Base-by-base conservation (phyloP, 2,888 invertebrate species). In the Lasioglossum oenotherae region DNA sequence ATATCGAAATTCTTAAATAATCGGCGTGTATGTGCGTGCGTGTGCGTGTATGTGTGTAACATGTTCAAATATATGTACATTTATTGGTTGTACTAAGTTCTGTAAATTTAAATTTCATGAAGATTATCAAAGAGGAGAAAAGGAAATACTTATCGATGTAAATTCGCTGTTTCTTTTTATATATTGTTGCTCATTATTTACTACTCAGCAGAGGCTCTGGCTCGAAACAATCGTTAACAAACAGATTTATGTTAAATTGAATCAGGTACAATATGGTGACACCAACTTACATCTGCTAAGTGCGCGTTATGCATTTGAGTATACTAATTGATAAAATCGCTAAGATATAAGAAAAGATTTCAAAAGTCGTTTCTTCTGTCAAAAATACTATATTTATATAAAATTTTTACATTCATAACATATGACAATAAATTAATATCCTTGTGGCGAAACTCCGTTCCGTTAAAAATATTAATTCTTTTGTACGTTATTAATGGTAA, bases 151-250 rank as follows among this genome's bases (percentile, higher is more conserved):
- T 77, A 60, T 49, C 60, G 57, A 49, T 80, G 71, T 82, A 78
- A 80, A 41, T 72, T 76, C 69, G 27, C 71, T 46, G 27, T 71
- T 69, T 64, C 74, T 60, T 44, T 44, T 44, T 4, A 14, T 44
- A 44, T 44, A 44, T 44, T 57, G 60, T 73, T 72, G 23, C 19
- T 67, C 60, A 60, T 77, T 76, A 31, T 74, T 74, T 67, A 81
- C 67, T 78, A 74, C 82, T 78, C 74, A 80, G 73, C 78, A 82
- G 78, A 86, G 85, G 87, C 85, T 82, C 83, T 86, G 84, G 80
- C 71, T 82, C 57, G 73, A 71, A 80, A 71, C 53, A 60, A 75
- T 82, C 82, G 74, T 78, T 71, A 31, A 4, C 31, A 49, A 78
- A 41, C 23, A 69, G 77, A 57, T 44, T 84, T 77, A 60, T 38